A percentile compares a stretch with the other conserved stretches of the same genome.
These are phyloP conservation scores for Mobula birostris DNA, from an alignment of 2,113 vertebrate species.

Conservation along the genomic window DNA sequence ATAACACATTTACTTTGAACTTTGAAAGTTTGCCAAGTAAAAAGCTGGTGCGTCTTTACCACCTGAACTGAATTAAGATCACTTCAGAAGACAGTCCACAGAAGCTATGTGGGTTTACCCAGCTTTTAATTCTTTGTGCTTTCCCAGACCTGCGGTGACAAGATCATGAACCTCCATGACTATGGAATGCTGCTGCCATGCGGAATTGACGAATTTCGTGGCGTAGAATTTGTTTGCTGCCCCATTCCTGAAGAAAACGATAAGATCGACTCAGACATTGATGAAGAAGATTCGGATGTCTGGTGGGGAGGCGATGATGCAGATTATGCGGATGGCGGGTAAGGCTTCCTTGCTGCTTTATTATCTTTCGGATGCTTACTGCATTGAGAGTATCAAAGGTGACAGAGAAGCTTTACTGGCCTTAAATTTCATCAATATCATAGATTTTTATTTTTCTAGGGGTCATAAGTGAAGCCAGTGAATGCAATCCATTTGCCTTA, in stretches of 20 bases:
- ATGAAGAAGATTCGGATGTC: slow-evolving; percentile 88
- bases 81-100: neutral
- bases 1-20: too few species aligned
- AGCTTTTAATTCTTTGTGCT: neutral
- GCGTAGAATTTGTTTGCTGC: slow-evolving; percentile 96
- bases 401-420: neutral
- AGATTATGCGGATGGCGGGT: slow-evolving; percentile 90
- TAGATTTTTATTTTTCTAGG: neutral
- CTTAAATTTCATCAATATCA: neutral
- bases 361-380: neutral
- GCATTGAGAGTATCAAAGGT: neutral
- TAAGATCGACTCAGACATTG: slow-evolving; percentile 67
- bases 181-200: slow-evolving; percentile 96
- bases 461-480: neutral
- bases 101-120: neutral
- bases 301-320: slow-evolving; percentile 95
- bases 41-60: neutral
- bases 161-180: slow-evolving; percentile 88
- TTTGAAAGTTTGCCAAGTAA: neutral
- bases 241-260: slow-evolving; percentile 69
- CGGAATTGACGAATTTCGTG: slow-evolving; percentile 89
- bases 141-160: slow-evolving; percentile 83
- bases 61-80: neutral
- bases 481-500: neutral
- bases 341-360: slow-evolving; percentile 32